phyloP scores from a whole-genome alignment of 2,888 invertebrate species.

The Himalopsyche anomala region DNA sequence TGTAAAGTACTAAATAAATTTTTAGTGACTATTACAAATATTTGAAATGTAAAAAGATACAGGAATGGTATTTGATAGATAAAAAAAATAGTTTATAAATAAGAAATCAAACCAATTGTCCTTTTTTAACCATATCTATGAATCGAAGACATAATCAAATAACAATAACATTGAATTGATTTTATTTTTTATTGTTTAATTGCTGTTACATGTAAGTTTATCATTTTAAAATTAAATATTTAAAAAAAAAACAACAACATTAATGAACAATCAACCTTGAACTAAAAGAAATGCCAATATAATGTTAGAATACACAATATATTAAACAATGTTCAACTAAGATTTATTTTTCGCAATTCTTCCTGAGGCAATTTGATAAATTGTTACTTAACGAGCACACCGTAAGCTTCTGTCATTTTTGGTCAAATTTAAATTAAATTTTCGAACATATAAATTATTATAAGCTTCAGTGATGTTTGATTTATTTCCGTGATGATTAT shows the following conservation, averaged over 20 bases:
- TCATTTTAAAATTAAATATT: no score
- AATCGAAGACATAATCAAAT: no score
- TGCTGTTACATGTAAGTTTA: no score
- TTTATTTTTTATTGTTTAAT: no score
- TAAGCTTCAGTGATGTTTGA: not conserved
- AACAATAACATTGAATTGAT: no score
- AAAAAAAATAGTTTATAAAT: no score
- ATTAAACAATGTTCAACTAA: not conserved
- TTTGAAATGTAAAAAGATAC: no score
- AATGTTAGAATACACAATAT: conserved; percentile 13
- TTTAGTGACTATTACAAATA: no score
- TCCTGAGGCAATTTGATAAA: conserved; percentile 6
- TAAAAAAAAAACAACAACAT: not conserved
- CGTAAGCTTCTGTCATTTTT: conserved; percentile 6
- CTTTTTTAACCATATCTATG: no score
- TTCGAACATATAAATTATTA: not conserved
- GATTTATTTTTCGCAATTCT: conserved; percentile 5
- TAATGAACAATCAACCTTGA: not conserved
- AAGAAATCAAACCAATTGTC: no score
- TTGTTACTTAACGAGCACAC: not conserved
- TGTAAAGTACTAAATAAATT: no score
- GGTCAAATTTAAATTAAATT: not conserved
- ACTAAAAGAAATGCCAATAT: not conserved
- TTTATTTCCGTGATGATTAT: not conserved
- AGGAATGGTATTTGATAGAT: no score